Evolutionary conservation across 2,113 vertebrate genomes (phyloP), one percentile per base, ranked within the genome.

Genomic region (Percina caprodes): DNA sequence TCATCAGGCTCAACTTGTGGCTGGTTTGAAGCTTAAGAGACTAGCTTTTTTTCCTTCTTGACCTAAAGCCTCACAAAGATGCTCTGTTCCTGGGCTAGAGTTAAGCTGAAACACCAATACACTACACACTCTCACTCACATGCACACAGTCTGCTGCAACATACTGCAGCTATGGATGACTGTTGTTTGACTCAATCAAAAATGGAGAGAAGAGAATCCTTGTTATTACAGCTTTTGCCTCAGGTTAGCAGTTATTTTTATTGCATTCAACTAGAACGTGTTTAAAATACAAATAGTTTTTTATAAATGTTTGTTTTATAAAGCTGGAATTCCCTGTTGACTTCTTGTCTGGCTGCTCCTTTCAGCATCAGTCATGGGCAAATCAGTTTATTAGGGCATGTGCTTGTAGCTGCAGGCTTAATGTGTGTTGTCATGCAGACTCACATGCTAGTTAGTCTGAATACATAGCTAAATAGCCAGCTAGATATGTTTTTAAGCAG

Each of bases 321-420:
- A 15, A 35, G 69, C 48, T 80, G 77, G 78, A 80, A 54, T 85
- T 74, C 39, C 56, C 49, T 35, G n/a, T 66, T 76, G 39, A 54
- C 67, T 66, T 9, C n/a, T 45, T 60, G 9, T 69, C 42, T 77
- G 77, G 52, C 6, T 74, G 42, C 35, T 68, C 23, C 69, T 78
- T 74, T 83, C 58, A 65, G 69, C 24, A n/a, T 82, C 81, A 67
- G 65, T 70, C 68, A 79, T 61, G 48, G 83, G 60, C 49, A 83
- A 48, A 90, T 87, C 69, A 48, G 86, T 88, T 92, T 89, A 89
- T 87, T 91, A 82, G 90, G 80, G 80, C 91, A 90, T 85, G 87
- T 76, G 71, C 73, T 87, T 21, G 56, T 84, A 74, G 83, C 94
- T 92, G 56, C 76, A 70, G 86, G 90, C 72, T 78, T 59, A 83